These are phyloP conservation scores for Calypte anna DNA, from an alignment of 2,113 vertebrate species.

Conservation along the genomic window DNA sequence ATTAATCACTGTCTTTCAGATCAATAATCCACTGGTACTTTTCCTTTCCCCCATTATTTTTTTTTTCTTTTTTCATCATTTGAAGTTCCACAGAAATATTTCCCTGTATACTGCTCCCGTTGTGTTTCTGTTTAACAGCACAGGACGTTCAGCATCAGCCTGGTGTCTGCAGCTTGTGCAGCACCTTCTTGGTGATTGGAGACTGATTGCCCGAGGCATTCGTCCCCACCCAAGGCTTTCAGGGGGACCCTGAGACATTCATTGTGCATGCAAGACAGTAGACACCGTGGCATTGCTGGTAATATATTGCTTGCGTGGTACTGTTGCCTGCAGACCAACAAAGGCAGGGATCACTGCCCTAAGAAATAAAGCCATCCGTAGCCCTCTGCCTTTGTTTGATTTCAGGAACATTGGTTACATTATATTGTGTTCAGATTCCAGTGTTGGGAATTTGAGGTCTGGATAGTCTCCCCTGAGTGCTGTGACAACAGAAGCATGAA, in stretches of 20 bases:
- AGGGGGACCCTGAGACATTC: constrained; percentile 27
- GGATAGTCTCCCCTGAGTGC: constrained; percentile 40
- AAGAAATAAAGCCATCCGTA: constrained; percentile 52
- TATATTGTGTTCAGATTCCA: constrained; percentile 50
- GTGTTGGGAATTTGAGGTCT: constrained; percentile 45
- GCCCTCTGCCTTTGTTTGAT: constrained; percentile 64
- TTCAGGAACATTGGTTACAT: constrained; percentile 50
- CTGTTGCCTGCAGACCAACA: constrained; percentile 50
- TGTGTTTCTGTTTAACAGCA: background rate
- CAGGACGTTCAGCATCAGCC: background rate
- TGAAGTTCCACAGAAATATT: constrained; percentile 43
- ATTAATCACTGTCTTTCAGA: constrained; percentile 72
- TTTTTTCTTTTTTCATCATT: background rate
- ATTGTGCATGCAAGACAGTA: constrained; percentile 37
- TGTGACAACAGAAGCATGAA: constrained; percentile 56
- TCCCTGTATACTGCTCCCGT: background rate
- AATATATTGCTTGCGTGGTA: constrained; percentile 46
- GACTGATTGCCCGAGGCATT: constrained; percentile 18
- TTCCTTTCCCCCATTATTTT: background rate
- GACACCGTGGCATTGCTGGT: constrained; percentile 41
- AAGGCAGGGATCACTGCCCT: constrained; percentile 64
- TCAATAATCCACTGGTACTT: constrained; percentile 70
- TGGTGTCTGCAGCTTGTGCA: constrained; percentile 5
- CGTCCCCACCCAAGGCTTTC: constrained; percentile 48
- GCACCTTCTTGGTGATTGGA: constrained; percentile 30